Evolutionary conservation across 1,140 invertebrate genomes (phyloP).

Genomic region (Sinonovacula constricta): DNA sequence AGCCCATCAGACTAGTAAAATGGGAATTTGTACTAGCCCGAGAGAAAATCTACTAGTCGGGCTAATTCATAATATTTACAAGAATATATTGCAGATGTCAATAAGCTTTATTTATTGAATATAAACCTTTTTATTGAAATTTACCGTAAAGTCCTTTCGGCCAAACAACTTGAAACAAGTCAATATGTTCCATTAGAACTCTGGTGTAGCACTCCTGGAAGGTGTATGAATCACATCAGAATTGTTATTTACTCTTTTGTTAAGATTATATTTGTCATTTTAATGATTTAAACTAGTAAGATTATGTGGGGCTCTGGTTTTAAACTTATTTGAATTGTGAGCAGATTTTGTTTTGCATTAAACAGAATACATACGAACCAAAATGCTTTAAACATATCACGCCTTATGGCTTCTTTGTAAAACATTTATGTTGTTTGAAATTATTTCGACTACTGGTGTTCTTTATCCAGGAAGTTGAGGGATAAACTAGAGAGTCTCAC

Average conservation of each 20-base stretch:
- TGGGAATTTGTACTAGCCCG: too few relatives aligned
- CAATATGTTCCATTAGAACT: constrained; percentile 93
- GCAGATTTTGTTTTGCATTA: neutral
- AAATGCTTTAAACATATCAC: neutral
- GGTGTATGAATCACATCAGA: neutral
- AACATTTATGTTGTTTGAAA: neutral
- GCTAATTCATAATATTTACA: neutral
- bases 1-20: too few relatives aligned
- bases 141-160: constrained; percentile 69
- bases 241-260: neutral
- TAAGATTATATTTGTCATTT: neutral
- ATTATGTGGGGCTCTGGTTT: neutral
- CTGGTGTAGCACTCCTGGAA: constrained; percentile 90
- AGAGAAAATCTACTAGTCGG: too few relatives aligned
- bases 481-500: too few relatives aligned
- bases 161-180: constrained; percentile 81
- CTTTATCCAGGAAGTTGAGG: too few relatives aligned
- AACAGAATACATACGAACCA: neutral
- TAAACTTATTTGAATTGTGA: neutral
- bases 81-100: neutral
- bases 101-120: too few relatives aligned
- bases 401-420: neutral
- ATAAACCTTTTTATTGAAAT: neutral
- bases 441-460: too few relatives aligned
- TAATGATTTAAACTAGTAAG: neutral